Conservation (phyloP, 1,140 invertebrate species). For the Formica exsecta region DNA sequence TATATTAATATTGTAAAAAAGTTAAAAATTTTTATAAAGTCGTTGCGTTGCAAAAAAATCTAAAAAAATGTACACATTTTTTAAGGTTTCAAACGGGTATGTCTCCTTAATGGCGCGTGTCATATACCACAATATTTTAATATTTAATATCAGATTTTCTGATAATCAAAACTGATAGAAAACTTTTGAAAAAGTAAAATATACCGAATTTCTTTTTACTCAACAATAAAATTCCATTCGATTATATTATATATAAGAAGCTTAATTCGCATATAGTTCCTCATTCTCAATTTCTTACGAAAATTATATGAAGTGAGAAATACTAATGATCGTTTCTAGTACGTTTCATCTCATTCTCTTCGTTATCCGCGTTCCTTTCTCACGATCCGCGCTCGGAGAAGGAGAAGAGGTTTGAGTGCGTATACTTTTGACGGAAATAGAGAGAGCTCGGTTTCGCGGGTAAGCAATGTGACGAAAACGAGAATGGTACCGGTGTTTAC, state of each 20-base stretch:
- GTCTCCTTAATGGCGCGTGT: neutral
- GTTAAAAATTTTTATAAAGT: too few species aligned
- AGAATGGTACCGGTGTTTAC: slow-evolving; percentile 61
- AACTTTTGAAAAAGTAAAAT: neutral
- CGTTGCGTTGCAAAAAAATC: too few species aligned
- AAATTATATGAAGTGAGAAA: slow-evolving; percentile 34
- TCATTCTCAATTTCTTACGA: neutral
- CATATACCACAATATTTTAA: neutral
- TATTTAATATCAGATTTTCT: neutral
- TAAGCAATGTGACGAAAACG: slow-evolving; percentile 51
- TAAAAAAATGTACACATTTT: too few species aligned
- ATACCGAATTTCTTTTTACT: neutral
- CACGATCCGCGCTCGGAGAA: slow-evolving; percentile 28
- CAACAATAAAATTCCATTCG: neutral
- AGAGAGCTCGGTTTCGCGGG: slow-evolving; percentile 43
- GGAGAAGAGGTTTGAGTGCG: slow-evolving; percentile 48
- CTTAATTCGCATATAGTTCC: neutral
- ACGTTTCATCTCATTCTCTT: slow-evolving; percentile 59
- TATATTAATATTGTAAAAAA: too few species aligned
- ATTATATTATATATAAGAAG: neutral
- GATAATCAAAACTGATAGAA: neutral
- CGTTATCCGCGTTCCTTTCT: slow-evolving; percentile 70
- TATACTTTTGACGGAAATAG: slow-evolving; percentile 66
- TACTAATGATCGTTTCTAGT: slow-evolving; percentile 58
- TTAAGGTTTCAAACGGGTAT: too few species aligned